Evolutionary conservation across 2,113 vertebrate genomes (phyloP), one percentile per base, ranked within the genome.

Genomic region (Myodes glareolus): DNA sequence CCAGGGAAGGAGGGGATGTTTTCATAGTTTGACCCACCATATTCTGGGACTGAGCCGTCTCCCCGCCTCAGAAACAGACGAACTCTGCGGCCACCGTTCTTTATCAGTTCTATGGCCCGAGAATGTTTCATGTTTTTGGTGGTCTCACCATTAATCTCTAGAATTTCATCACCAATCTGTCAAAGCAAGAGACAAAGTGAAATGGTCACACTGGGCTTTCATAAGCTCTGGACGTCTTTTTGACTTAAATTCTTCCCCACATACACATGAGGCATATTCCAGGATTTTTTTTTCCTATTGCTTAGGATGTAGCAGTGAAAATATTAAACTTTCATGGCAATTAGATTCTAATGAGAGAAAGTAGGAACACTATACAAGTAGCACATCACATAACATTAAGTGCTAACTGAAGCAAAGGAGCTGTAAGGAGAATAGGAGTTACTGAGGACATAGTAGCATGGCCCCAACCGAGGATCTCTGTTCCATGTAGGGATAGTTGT

Each of bases 11-110:
- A 99, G 99, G 99, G 99, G 99, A 99, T 99, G 99, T 99, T 99
- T 99, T 99, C 99, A 99, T 99, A 99, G 99, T 99, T 99, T 99
- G 99, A 99, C 99, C 99, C 99, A 99, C 99, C 99, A 99, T 99
- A 99, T 99, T 99, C 99, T 81, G 99, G 99, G 98, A 99, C 99
- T 0, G 99, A 99, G 99, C 99, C 99, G 97, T 99, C 99, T 96
- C 99, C 99, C 96, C 99, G 98, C 99, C 99, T 99, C 98, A 99
- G 99, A 99, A 99, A 99, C 97, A 99, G 99, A 98, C 99, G 99
- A 96, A 99, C 99, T 97, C 99, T 99, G 88, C 99, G 99, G 96
- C 99, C 99, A 96, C 99, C 99, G 4, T 99, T 99, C 99, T 99
- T 99, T 98, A 99, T 99, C 98, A 99, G 99, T 99, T 99, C 99